Evolutionary conservation across 2,888 invertebrate genomes (phyloP), one percentile per base, ranked within the genome.

Genomic region (Oscheius sp.): DNA sequence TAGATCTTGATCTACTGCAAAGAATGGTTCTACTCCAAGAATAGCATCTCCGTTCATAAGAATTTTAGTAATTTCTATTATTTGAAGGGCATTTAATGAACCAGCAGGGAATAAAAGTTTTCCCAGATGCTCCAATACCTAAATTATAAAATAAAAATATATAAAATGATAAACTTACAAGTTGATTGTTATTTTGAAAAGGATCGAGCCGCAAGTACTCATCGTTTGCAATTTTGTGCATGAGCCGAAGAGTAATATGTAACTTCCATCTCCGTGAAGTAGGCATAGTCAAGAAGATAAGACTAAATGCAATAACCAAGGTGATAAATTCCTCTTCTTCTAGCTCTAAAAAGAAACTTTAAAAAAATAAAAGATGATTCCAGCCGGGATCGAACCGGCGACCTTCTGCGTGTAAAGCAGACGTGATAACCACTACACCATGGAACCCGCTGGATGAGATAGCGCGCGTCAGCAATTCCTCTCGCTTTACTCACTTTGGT

Each of bases 401-500:
- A 76, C 82, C 81, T 80, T 81, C 81, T 80, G 81, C 79, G 80
- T 80, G 81, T 80, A 74, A 81, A 80, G 81, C 80, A 81, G 81
- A 81, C 79, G 78, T 78, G 81, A 78, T 81, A 79, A 81, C 81
- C 77, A 78, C 78, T 80, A 81, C 81, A 80, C 80, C 42, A 42
- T n/a, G n/a, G n/a, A n/a, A n/a, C n/a, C n/a, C n/a, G n/a, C n/a
- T n/a, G n/a, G n/a, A n/a, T n/a, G n/a, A n/a, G n/a, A n/a, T n/a
- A n/a, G n/a, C n/a, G n/a, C n/a, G n/a, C n/a, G n/a, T n/a, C 12
- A 3, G 17, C 15, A 42, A 34, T 34, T 34, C 37, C 37, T 34
- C 23, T 31, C 20, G 23, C 23, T 25, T n/a, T 6, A 63, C 63
- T 27, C 29, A 63, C 48, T 31, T 31, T 34, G 17, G 27, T 29